Evolutionary conservation across 1,140 invertebrate genomes (phyloP).

Genomic region (Phocides pigmalion): DNA sequence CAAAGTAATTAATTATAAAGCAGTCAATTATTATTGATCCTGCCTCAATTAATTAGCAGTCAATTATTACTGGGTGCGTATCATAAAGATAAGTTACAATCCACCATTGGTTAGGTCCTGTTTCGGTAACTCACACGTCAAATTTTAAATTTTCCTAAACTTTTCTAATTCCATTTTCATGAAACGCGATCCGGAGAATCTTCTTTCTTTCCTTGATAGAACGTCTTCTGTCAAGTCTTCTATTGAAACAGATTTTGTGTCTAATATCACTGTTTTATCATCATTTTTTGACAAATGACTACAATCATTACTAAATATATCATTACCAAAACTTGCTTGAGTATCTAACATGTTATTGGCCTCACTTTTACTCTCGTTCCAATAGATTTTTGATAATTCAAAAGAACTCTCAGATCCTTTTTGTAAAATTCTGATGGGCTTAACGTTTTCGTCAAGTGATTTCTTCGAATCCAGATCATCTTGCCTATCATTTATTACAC

Average conservation of each 20-base stretch:
- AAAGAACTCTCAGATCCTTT: neutral
- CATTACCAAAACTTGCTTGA: no score
- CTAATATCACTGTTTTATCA: neutral
- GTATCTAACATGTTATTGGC: no score
- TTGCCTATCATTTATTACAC: neutral
- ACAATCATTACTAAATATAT: no score
- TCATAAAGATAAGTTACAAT: no score
- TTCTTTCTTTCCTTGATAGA: slow-evolving; percentile 6
- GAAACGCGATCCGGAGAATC: slow-evolving; percentile 33
- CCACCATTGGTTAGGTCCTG: no score
- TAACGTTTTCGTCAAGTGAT: neutral
- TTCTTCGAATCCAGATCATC: neutral
- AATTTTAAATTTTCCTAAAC: slow-evolving; percentile 29
- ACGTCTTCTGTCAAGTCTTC: slow-evolving; percentile 2
- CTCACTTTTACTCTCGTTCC: neutral
- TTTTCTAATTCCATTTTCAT: slow-evolving; percentile 29
- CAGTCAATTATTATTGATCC: no score
- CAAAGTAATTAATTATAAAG: no score
- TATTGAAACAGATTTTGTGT: neutral
- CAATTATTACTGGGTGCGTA: no score
- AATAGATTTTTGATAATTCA: slow-evolving; percentile 2
- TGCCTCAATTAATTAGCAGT: no score
- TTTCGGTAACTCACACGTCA: no score
- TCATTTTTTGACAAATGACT: neutral
- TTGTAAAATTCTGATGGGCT: neutral